These are phyloP conservation scores for Sphaerophoria taeniata DNA, from an alignment of 2,888 invertebrate species.

Conservation along the genomic window DNA sequence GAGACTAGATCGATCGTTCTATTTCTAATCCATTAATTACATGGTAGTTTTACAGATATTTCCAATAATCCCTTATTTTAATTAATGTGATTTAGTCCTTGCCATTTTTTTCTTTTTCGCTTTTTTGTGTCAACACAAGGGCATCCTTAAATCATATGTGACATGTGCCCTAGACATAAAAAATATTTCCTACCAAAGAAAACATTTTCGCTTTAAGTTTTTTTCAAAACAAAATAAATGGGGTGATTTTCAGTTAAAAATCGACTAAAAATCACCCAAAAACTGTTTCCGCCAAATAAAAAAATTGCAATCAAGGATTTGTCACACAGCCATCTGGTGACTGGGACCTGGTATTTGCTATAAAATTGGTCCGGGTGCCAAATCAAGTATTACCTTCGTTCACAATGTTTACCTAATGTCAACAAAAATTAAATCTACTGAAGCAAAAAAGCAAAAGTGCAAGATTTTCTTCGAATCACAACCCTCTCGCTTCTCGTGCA, in stretches of 20 bases:
- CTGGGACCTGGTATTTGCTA: no score
- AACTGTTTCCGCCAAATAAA: not conserved
- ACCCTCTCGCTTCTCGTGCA: constrained; percentile 29
- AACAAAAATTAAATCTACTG: constrained; percentile 23
- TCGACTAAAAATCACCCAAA: constrained; percentile 68
- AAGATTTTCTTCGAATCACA: constrained; percentile 44
- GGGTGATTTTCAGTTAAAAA: constrained; percentile 63
- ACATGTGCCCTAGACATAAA: constrained; percentile 53
- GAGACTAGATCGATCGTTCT: constrained; percentile 49
- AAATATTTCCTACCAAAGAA: constrained; percentile 21
- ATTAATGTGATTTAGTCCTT: constrained; percentile 69
- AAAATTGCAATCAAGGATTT: constrained; percentile 45
- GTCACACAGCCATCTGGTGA: constrained; percentile 70
- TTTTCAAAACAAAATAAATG: constrained; percentile 56
- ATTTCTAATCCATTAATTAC: constrained; percentile 74
- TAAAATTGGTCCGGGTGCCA: constrained; percentile 19
- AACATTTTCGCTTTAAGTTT: constrained; percentile 49
- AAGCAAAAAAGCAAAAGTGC: constrained; percentile 25
- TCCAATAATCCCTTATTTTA: constrained; percentile 72
- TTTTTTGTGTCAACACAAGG: constrained; percentile 64
- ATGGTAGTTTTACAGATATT: constrained; percentile 72
- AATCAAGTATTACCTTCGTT: constrained; percentile 50
- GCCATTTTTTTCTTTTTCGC: constrained; percentile 1
- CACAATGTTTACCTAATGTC: constrained; percentile 63
- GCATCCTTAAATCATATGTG: constrained; percentile 61